Base-by-base conservation (phyloP, 2,113 vertebrate genomes). In the Benitochromis conjunctus region DNA sequence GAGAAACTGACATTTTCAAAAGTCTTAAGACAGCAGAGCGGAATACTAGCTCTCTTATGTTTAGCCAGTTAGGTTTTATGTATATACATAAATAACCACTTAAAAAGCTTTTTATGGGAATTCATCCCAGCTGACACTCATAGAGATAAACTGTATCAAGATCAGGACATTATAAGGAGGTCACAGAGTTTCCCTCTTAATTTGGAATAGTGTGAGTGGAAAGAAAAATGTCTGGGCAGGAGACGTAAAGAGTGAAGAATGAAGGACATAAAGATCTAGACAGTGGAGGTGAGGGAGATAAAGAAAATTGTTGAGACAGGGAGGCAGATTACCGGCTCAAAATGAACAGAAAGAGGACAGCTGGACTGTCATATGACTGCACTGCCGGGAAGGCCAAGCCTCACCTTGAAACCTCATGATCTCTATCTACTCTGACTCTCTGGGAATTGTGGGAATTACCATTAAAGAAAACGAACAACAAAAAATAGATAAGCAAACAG, bases 381-480 rank as follows among this genome's bases (percentile, higher is more conserved):
- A 46, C n/a, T 89, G 81, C 84, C 55, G 78, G 87, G 89, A 91
- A 92, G 38, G 24, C 29, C 13, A 4, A 21, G 82, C 86, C 56
- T 93, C 92, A 92, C 90, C 92, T 93, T 90, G 74, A 92, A 83
- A 86, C 62, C 85, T 29, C 82, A 78, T 84, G 91, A 92, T 91
- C 76, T 58, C 46, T 83, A 83, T 92, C 90, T 79, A 62, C 74
- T 80, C 1, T 18, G 81, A 66, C 85, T 41, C 24, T 71, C 80
- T 4, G 83, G 74, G 55, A 86, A 83, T 84, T 91, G 83, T 85
- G 74, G 76, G 64, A 78, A 74, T 66, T 66, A 13, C 18, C 4
- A 1, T 38, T 64, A 64, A 64, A 64, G 34, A 66, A 66, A 66
- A 66, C n/a, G 60, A 71, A 29, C 16, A 3, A 41, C 38, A 21